A percentile compares a stretch with the other conserved stretches of the same genome.
phyloP scores from a whole-genome alignment of 2,888 invertebrate genomes.

The Leistus spinibarbis region DNA sequence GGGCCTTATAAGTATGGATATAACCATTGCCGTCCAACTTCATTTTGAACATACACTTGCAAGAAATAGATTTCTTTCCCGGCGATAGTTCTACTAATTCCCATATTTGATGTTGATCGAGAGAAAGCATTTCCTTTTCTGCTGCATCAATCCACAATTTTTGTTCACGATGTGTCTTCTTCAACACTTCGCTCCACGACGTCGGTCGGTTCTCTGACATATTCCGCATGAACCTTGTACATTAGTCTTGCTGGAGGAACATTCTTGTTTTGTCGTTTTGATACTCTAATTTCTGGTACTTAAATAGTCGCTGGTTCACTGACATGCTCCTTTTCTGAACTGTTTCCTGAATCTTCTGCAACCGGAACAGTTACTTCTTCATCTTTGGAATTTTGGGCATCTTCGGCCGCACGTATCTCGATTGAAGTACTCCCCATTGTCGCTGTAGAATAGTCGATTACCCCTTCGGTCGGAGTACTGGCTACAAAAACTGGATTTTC shows the following conservation, averaged over 20 bases:
- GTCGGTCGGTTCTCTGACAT: slow-evolving; percentile 4
- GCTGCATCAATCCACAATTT: slow-evolving; percentile 43
- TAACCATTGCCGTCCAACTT: slow-evolving; percentile 12
- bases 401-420: not conserved
- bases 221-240: not conserved
- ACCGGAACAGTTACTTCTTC: not conserved
- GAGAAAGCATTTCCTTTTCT: slow-evolving; percentile 44
- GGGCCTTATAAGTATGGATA: slow-evolving; percentile 3
- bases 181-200: slow-evolving; percentile 11
- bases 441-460: not conserved
- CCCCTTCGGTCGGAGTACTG: not conserved
- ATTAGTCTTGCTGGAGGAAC: not conserved
- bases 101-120: slow-evolving; percentile 45
- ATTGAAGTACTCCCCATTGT: not conserved
- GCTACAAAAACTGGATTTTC: not conserved
- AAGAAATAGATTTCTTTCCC: slow-evolving; percentile 41
- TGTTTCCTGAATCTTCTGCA: not conserved
- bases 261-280: slow-evolving; percentile 4
- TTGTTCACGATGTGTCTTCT: not conserved
- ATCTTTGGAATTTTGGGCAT: not conserved
- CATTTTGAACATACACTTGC: slow-evolving; percentile 18
- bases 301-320: not conserved
- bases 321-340: no score
- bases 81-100: slow-evolving; percentile 42
- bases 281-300: slow-evolving; percentile 6